These are phyloP conservation scores for Bryconaethiops microstoma DNA, from an alignment of 2,797 vertebrate genomes.

Conservation along the genomic window DNA sequence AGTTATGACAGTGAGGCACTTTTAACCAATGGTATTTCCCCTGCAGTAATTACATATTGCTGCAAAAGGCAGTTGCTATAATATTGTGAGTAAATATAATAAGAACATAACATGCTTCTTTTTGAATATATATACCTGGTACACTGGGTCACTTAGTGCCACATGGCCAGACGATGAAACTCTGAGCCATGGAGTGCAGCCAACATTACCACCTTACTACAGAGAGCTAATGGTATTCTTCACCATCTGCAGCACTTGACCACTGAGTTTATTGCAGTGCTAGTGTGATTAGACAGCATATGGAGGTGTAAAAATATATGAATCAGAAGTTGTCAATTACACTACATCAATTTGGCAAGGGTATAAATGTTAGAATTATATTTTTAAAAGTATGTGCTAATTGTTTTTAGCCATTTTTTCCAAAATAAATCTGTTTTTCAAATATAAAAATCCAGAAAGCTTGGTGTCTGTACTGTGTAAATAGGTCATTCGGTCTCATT, in stretches of 20 bases:
- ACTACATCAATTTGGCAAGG: neutral
- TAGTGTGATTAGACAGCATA: neutral
- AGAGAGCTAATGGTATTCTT: neutral
- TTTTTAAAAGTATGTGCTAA: neutral
- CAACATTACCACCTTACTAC: slow-evolving; percentile 25
- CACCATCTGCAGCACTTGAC: neutral
- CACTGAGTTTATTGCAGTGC: neutral
- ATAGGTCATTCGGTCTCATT: no score
- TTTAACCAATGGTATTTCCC: no score
- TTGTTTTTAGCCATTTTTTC: no score
- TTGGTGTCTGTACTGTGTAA: no score
- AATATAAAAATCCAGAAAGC: no score
- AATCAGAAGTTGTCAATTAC: neutral
- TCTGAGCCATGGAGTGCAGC: neutral
- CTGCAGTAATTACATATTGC: neutral
- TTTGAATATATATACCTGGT: neutral
- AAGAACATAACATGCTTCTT: neutral
- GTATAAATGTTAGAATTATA: neutral
- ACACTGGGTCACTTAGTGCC: neutral
- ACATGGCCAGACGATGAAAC: neutral
- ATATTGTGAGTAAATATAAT: neutral
- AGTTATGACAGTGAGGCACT: neutral
- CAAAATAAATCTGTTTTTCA: neutral
- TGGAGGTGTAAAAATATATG: no score
- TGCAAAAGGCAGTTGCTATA: no score